Evolutionary conservation across 2,797 vertebrate genomes (phyloP).

Genomic region (Urophycis tenuis): DNA sequence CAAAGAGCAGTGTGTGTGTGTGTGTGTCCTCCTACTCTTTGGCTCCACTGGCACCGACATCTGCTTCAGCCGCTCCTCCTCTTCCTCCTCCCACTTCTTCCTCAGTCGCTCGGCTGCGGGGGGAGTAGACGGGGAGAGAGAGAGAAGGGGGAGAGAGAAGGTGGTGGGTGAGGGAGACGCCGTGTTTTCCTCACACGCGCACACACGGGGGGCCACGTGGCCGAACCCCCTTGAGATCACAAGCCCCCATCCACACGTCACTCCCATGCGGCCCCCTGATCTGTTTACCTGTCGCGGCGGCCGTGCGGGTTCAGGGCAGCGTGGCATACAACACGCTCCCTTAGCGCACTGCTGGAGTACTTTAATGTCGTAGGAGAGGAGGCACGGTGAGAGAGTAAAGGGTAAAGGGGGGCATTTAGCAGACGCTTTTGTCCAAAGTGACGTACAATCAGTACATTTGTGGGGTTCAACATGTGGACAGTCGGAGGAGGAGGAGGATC

Average conservation of each 20-base stretch:
- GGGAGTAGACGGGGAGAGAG: background rate
- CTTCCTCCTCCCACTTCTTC: slow-evolving; percentile 75
- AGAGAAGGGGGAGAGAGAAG: too few species aligned
- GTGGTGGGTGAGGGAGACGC: background rate
- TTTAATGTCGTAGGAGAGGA: background rate
- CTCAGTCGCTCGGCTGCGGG: slow-evolving; percentile 64
- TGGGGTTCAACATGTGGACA: too few species aligned
- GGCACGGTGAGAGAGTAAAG: too few species aligned
- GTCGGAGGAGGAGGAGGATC: too few species aligned
- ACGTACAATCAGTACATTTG: too few species aligned
- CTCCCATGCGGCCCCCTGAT: background rate
- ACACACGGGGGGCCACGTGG: too few species aligned
- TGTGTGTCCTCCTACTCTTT: slow-evolving; percentile 61
- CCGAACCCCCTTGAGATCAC: slow-evolving; percentile 18
- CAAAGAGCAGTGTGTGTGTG: background rate
- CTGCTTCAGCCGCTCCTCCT: slow-evolving; percentile 65
- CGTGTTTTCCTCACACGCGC: too few species aligned
- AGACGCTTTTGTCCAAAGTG: too few species aligned
- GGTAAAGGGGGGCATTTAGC: too few species aligned
- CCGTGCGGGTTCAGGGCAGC: slow-evolving; percentile 10
- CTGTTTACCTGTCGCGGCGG: background rate
- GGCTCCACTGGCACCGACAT: slow-evolving; percentile 47
- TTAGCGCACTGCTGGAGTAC: background rate
- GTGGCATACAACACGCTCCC: background rate
- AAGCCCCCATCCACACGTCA: slow-evolving; percentile 40